Evolutionary conservation across 2,888 invertebrate genomes (phyloP).

Genomic region (Nephrotoma guestfalica): DNA sequence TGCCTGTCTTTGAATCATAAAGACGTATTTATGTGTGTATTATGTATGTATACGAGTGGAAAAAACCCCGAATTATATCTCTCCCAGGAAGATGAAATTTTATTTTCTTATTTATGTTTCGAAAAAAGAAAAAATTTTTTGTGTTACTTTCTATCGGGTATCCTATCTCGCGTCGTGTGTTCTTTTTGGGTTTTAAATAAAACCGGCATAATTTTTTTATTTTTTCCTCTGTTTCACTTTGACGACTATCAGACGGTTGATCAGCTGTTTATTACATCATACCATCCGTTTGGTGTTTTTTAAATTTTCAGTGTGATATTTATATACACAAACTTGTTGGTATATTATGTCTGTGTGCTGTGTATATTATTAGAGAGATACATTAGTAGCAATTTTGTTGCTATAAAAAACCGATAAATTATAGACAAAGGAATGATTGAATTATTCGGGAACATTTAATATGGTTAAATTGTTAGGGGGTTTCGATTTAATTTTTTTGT

Average conservation of each 20-base stretch:
- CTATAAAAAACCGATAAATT: neutral
- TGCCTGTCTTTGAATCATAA: neutral
- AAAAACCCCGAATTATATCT: neutral
- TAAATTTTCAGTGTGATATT: neutral
- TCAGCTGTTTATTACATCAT: constrained; percentile 2
- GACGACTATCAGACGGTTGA: constrained; percentile 3
- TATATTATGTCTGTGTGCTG: neutral
- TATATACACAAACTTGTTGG: neutral
- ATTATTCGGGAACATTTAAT: neutral
- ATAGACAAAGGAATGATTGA: neutral
- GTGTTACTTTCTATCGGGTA: neutral
- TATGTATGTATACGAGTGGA: neutral
- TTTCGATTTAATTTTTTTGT: neutral
- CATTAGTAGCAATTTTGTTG: neutral
- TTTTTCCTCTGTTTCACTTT: neutral
- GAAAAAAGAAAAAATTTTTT: neutral
- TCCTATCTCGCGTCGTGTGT: neutral
- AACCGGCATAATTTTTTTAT: neutral
- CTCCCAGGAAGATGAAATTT: neutral
- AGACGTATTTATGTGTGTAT: neutral
- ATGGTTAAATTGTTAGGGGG: neutral
- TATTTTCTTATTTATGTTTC: neutral
- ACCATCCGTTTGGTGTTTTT: constrained; percentile 2
- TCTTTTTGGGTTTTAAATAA: neutral
- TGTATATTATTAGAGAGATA: neutral